Evolutionary conservation across 1,140 invertebrate species (phyloP).

Genomic region (Helicorthomorpha holstii): DNA sequence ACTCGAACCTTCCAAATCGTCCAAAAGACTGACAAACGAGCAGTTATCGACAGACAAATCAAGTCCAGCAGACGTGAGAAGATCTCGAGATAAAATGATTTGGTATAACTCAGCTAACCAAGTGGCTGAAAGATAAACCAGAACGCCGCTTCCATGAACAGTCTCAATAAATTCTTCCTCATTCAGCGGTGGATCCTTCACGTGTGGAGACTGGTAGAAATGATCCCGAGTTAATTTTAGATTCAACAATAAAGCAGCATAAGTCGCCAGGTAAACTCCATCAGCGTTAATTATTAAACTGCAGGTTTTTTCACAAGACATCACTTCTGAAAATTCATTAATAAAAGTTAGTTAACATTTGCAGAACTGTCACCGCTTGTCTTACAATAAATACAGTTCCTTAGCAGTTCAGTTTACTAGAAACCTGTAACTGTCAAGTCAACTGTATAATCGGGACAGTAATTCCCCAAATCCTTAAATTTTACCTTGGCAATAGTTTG

Average conservation of each 20-base stretch:
- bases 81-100: conserved; percentile 54
- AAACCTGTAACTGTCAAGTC: too few species aligned
- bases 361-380: too few species aligned
- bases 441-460: too few species aligned
- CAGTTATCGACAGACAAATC: conserved; percentile 35
- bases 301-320: too few species aligned
- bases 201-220: conserved; percentile 49
- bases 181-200: conserved; percentile 33
- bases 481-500: conserved; percentile 68
- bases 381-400: too few species aligned
- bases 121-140: conserved; percentile 75
- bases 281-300: conserved; percentile 89
- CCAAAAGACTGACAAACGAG: conserved; percentile 52
- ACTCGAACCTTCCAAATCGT: conserved; percentile 67
- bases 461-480: too few species aligned
- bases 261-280: conserved; percentile 79
- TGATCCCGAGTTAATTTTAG: conserved; percentile 55
- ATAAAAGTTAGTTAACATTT: too few species aligned
- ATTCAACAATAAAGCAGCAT: conserved; percentile 62
- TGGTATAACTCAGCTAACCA: conserved; percentile 85
- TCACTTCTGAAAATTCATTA: too few species aligned
- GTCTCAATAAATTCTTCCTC: conserved; percentile 78
- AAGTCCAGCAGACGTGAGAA: conserved; percentile 50
- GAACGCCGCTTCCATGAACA: conserved; percentile 70
- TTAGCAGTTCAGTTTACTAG: too few species aligned